phyloP scores from a whole-genome alignment of 92 coral and sea anemone species.

The Zoanthus sansibaricus region DNA sequence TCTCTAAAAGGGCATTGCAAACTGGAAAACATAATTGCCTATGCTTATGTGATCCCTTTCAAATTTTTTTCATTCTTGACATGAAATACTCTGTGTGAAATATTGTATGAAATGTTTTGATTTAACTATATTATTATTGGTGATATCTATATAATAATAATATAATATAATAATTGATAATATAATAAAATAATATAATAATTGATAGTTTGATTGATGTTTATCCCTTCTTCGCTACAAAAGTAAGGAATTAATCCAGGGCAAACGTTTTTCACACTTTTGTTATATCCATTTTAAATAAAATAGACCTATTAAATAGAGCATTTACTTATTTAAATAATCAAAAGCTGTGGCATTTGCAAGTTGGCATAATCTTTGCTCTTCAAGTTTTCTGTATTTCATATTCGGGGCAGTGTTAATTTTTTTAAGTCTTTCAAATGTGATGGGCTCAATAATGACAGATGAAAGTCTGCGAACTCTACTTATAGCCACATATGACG shows the following conservation, averaged over 20 bases:
- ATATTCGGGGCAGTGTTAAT: constrained; percentile 34
- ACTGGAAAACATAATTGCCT: too few relatives aligned
- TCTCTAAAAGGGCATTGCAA: too few relatives aligned
- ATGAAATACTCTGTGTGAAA: too few relatives aligned
- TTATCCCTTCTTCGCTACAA: too few relatives aligned
- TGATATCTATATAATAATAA: neutral
- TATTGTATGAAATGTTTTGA: too few relatives aligned
- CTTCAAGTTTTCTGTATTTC: constrained; percentile 46
- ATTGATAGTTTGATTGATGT: too few relatives aligned
- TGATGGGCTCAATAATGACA: constrained; percentile 6
- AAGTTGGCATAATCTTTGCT: constrained; percentile 34
- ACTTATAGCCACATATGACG: constrained; percentile 65
- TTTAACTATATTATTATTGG: too few relatives aligned
- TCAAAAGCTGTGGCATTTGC: constrained; percentile 9
- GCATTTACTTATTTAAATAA: neutral
- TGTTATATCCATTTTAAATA: too few relatives aligned
- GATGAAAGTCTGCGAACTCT: constrained; percentile 53
- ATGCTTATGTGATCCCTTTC: too few relatives aligned
- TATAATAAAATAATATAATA: neutral
- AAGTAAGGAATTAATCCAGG: too few relatives aligned
- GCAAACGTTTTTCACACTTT: too few relatives aligned
- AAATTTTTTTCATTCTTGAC: too few relatives aligned
- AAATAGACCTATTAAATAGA: neutral
- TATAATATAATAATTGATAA: neutral
- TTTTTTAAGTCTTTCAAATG: constrained; percentile 53